These are phyloP conservation scores for Neotragus moschatus DNA, from an alignment of 2,113 vertebrate genomes.

Conservation along the genomic window DNA sequence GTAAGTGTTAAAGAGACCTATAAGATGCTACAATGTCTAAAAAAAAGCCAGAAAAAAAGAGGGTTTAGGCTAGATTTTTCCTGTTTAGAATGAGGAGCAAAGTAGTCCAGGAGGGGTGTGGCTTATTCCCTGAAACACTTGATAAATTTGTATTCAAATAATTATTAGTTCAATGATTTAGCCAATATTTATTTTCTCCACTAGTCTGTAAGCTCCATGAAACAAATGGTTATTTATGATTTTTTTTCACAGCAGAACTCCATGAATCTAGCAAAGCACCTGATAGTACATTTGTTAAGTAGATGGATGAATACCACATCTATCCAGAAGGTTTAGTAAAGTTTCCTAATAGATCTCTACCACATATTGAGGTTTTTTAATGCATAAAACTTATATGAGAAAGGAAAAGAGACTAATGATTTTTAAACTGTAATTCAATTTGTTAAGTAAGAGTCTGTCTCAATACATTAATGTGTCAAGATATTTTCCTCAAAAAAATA, in stretches of 20 bases:
- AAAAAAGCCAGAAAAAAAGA: neutral
- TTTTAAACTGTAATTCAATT: neutral
- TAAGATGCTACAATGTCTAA: neutral
- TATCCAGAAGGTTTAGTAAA: neutral
- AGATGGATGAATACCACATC: neutral
- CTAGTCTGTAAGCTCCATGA: neutral
- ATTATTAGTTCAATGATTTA: neutral
- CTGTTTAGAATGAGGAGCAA: neutral
- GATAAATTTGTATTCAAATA: neutral
- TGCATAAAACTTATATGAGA: neutral
- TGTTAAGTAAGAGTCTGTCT: neutral
- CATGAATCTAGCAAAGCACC: neutral
- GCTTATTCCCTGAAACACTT: neutral
- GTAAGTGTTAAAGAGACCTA: neutral
- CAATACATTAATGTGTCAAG: neutral
- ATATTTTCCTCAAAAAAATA: neutral
- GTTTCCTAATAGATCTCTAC: neutral
- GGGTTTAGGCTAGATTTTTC: neutral
- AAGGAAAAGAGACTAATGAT: neutral
- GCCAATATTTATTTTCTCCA: neutral
- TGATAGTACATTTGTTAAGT: neutral
- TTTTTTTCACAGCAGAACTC: neutral
- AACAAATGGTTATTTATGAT: neutral
- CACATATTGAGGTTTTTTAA: neutral
- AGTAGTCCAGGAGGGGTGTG: neutral